Evolutionary conservation across 2,888 invertebrate genomes (phyloP), one percentile per base, ranked within the genome.

Genomic region (Diarsia brunnea): DNA sequence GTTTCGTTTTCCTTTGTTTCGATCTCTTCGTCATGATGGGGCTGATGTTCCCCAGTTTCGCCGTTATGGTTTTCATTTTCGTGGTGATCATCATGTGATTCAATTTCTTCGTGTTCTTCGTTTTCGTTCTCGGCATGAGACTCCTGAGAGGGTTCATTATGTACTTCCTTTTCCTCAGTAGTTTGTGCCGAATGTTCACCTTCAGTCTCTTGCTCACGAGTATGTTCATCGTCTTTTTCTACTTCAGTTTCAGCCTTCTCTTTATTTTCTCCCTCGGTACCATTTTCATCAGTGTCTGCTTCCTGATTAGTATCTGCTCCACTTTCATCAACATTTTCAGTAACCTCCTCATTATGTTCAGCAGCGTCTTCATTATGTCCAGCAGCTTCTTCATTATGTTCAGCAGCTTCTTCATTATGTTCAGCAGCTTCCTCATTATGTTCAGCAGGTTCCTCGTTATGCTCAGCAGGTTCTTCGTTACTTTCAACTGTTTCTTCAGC

Each of bases 401-500:
- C 75, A 79, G 43, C 14, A 3, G 12, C 4, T 63, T 61, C 55
- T 7, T 79, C 68, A 3, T 66, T n/a, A 24, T 27, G 31, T 12
- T 55, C 31, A 24, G n/a, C 14, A 67, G 4, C 4, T 24, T 71
- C 47, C 1, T 66, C 31, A 4, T 64, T 43, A 43, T 65, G 43
- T 27, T 27, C 31, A 64, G 14, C 21, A 27, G 19, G 70, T 68
- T 86, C 80, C 64, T 91, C 82, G 53, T 88, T 76, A 27, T 73
- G 75, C 60, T 84, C 75, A 38, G 69, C 61, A 63, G 85, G 74
- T 81, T 76, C 73, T 14, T 73, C 74, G 19, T 45, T 77, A 51
- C 63, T 58, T 63, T 61, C 61, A 63, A 27, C 24, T 49, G 24
- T 73, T 69, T 87, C 80, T 66, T 91, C 81, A 53, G 88, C 77